Conservation (phyloP, 2,113 vertebrate genomes). For the Rhadina sibilatrix region DNA sequence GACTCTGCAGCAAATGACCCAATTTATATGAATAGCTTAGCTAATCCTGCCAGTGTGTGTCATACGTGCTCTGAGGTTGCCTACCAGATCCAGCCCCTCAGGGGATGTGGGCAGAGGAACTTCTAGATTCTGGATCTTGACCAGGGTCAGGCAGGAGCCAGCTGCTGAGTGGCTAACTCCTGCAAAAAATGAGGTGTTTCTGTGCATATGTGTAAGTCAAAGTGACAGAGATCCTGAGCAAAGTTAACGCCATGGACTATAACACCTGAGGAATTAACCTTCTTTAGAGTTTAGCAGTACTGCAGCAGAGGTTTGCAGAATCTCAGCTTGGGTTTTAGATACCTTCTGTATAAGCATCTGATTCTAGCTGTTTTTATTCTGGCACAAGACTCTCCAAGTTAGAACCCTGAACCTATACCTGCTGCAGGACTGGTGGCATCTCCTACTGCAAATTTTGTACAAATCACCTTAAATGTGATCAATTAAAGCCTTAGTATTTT, state of each 20-base stretch:
- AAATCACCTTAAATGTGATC: background rate
- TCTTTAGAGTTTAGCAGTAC: background rate
- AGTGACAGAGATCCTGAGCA: background rate
- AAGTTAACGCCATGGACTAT: background rate
- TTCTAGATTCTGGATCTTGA: constrained; percentile 53
- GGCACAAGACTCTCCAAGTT: background rate
- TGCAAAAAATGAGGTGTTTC: constrained; percentile 54
- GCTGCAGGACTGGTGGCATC: background rate
- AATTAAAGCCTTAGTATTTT: background rate
- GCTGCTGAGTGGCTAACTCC: constrained; percentile 39
- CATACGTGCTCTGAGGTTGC: background rate
- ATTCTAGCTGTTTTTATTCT: background rate
- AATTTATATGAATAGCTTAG: background rate
- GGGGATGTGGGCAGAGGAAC: constrained; percentile 42
- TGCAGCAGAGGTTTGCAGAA: background rate
- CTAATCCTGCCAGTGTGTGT: background rate
- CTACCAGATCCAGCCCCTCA: constrained; percentile 57
- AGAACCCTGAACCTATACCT: background rate
- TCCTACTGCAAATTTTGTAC: background rate
- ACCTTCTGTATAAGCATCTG: background rate
- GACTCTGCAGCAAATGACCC: background rate
- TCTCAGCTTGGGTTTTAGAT: background rate
- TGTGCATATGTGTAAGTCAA: background rate
- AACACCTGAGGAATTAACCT: background rate
- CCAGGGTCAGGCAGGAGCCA: constrained; percentile 13